Evolutionary conservation across 2,113 vertebrate genomes (phyloP), one percentile per base, ranked within the genome.

Genomic region (Mohoua ochrocephala): DNA sequence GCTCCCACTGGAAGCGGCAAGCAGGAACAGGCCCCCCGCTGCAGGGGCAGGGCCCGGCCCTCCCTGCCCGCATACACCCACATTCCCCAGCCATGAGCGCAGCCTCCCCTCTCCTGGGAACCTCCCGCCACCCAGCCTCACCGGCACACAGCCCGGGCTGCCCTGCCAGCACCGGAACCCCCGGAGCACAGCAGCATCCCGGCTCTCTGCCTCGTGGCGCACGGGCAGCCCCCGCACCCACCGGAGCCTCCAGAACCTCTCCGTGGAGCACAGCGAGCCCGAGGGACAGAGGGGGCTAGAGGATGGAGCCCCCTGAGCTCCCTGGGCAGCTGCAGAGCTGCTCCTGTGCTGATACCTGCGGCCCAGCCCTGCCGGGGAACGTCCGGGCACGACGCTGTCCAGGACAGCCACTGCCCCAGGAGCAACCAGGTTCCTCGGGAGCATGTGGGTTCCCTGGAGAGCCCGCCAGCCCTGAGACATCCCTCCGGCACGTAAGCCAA

Each of bases 11-110:
- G 82, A 56, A 90, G 86, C 85, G 8, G 95, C 97, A 92, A 97
- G 98, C 96, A 97, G 92, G 9, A 83, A 97, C 98, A 97, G 94
- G 97, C 91, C 95, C 92, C 84, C 31, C 1, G 54, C 96, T 35
- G 67, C 85, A 56, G 94, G 83, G 97, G 97, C 96, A 96, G 93
- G 63, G 95, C 97, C 93, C 4, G 7, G 89, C 91, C 80, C 95
- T 95, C 95, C 93, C 87, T 73, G 87, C 89, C 71, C 15, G 59
- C 67, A 56, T 98, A 97, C 96, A 97, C 97, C 96, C 94, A 82
- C 98, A 98, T 98, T 98, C 98, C 97, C 92, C 96, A 93, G 94
- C 90, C 83, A 39, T 95, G 82, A 97, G 89, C 60, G 7, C 93
- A 95, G 88, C 83, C 94, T 92, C 94, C 71, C 79, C 91, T 60